Conservation (phyloP, 1,140 invertebrate genomes). For the Amyelois transitella region DNA sequence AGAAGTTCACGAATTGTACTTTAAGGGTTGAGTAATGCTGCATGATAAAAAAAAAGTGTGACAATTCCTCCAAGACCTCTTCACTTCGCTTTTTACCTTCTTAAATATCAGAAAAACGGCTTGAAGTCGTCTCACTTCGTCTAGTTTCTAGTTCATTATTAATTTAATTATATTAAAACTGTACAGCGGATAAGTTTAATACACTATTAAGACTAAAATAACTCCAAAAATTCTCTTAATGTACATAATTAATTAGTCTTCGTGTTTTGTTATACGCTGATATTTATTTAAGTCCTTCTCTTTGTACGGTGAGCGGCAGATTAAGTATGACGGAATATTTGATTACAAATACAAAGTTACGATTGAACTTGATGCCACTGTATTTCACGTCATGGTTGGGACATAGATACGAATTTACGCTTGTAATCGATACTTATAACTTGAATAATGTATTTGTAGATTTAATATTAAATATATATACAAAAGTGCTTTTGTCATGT, state of each 20-base stretch:
- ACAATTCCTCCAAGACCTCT: too few relatives aligned
- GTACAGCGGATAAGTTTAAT: conserved; percentile 10
- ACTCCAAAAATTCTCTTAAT: conserved; percentile 19
- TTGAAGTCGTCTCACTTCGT: conserved; percentile 15
- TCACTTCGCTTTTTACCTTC: background rate
- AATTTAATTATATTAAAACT: conserved; percentile 18
- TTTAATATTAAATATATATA: too few relatives aligned
- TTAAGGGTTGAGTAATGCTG: too few relatives aligned
- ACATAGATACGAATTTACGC: too few relatives aligned
- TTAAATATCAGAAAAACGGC: background rate
- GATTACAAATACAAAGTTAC: background rate
- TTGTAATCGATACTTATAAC: too few relatives aligned
- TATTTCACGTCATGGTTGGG: too few relatives aligned
- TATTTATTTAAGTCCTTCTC: background rate
- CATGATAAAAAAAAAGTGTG: too few relatives aligned
- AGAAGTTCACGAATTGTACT: too few relatives aligned
- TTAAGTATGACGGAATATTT: background rate
- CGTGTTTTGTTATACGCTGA: conserved; percentile 1
- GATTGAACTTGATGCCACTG: background rate
- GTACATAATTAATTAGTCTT: conserved; percentile 2
- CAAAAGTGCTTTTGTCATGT: too few relatives aligned
- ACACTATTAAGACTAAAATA: background rate
- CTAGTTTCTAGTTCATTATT: conserved; percentile 26
- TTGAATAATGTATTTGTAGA: too few relatives aligned
- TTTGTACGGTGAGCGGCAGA: conserved; percentile 3